Evolutionary conservation across 2,113 vertebrate genomes (phyloP).

Genomic region (Macroglossus sobrinus): DNA sequence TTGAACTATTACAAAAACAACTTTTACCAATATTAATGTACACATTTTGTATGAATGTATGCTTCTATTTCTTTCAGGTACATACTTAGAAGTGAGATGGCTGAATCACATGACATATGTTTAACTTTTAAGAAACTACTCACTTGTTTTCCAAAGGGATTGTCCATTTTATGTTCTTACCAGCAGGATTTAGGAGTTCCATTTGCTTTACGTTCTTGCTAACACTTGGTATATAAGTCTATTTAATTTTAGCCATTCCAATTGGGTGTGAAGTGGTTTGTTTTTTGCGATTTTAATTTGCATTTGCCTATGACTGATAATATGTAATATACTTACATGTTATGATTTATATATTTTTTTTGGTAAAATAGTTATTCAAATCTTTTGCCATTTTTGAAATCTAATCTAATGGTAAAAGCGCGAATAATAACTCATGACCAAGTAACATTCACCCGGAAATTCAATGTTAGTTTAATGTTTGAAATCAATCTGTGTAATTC

Average conservation of each 20-base stretch:
- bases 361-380: neutral
- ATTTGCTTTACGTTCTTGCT: neutral
- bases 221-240: neutral
- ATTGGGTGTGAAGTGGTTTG: neutral
- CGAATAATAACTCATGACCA: neutral
- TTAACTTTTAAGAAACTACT: neutral
- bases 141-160: neutral
- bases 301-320: neutral
- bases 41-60: neutral
- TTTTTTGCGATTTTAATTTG: neutral
- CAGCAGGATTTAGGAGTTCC: neutral
- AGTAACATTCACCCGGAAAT: neutral
- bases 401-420: neutral
- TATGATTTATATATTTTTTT: neutral
- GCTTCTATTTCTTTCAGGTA: neutral
- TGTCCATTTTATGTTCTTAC: neutral
- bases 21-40: neutral
- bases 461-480: neutral
- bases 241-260: neutral
- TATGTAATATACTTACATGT: neutral
- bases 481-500: neutral
- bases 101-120: neutral
- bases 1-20: neutral
- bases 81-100: neutral
- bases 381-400: neutral